phyloP scores from a whole-genome alignment of 2,113 vertebrate genomes.

The Hippocampus mohnikei region DNA sequence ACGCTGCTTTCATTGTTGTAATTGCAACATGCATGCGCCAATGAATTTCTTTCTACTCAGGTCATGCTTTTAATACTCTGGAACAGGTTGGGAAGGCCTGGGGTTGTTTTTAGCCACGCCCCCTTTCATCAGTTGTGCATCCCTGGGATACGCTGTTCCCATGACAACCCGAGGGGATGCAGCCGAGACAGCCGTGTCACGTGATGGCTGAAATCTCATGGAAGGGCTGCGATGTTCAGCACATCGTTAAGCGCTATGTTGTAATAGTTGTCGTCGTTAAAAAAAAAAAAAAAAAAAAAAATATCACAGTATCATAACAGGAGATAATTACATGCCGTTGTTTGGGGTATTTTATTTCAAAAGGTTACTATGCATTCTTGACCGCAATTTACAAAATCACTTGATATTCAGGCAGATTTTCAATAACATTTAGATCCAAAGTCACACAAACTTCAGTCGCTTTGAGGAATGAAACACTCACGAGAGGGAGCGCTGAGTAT shows the following conservation, averaged over 20 bases:
- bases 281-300: too few relatives aligned
- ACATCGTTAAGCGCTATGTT: conserved; percentile 1
- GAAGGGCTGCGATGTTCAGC: conserved; percentile 26
- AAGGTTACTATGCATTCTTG: background rate
- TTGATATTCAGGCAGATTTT: background rate
- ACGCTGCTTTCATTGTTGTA: background rate
- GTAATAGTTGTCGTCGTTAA: conserved; percentile 11
- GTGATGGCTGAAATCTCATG: conserved; percentile 58
- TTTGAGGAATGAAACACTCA: conserved; percentile 52
- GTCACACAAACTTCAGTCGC: conserved; percentile 1
- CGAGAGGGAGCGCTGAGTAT: conserved; percentile 46
- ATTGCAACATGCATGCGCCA: background rate
- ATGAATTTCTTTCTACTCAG: conserved; percentile 5
- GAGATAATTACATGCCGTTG: background rate
- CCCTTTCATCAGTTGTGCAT: conserved; percentile 43
- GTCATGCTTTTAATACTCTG: conserved; percentile 19
- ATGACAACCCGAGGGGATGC: conserved; percentile 70
- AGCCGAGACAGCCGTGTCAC: conserved; percentile 68
- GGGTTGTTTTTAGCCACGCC: conserved; percentile 37
- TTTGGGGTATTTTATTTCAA: background rate
- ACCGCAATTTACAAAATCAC: background rate
- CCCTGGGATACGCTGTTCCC: conserved; percentile 66
- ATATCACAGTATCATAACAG: background rate
- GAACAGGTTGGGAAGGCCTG: conserved; percentile 30
- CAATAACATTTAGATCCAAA: background rate